Conservation (phyloP, 37 sponge, comb jelly and placozoan genomes). For the Cladorhizidae sp. region DNA sequence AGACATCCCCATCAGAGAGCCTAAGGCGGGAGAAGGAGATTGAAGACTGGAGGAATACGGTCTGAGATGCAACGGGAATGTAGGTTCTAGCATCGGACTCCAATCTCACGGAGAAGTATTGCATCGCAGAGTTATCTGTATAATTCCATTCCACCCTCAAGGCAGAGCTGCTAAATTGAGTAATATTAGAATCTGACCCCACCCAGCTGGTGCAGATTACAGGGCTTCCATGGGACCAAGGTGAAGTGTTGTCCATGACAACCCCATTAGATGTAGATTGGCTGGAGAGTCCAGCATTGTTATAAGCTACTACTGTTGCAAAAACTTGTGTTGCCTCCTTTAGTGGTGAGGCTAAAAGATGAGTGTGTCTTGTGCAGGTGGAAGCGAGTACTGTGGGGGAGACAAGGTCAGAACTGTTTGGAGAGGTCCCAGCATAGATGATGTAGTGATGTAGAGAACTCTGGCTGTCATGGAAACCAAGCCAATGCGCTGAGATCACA, state of each 20-base stretch:
- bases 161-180: conserved; percentile 53
- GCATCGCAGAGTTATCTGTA: conserved; percentile 26
- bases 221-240: neutral
- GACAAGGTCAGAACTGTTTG: conserved; percentile 30
- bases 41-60: neutral
- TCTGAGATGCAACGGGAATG: conserved; percentile 24
- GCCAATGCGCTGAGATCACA: conserved; percentile 62
- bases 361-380: conserved; percentile 23
- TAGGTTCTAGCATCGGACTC: conserved; percentile 5
- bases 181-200: conserved; percentile 39
- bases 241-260: conserved; percentile 36
- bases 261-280: conserved; percentile 34
- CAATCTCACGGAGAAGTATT: conserved; percentile 42
- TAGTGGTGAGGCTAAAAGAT: neutral
- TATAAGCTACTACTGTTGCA: conserved; percentile 47
- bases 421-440: conserved; percentile 51
- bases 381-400: conserved; percentile 42
- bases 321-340: conserved; percentile 26
- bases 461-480: conserved; percentile 73
- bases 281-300: conserved; percentile 33
- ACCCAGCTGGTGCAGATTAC: conserved; percentile 58
- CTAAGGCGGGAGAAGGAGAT: conserved; percentile 2
- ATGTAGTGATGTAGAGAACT: conserved; percentile 43
- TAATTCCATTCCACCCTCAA: conserved; percentile 57
- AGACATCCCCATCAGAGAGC: conserved; percentile 62